phyloP scores from a whole-genome alignment of 1,140 invertebrate genomes.

The Pomacea maculata region DNA sequence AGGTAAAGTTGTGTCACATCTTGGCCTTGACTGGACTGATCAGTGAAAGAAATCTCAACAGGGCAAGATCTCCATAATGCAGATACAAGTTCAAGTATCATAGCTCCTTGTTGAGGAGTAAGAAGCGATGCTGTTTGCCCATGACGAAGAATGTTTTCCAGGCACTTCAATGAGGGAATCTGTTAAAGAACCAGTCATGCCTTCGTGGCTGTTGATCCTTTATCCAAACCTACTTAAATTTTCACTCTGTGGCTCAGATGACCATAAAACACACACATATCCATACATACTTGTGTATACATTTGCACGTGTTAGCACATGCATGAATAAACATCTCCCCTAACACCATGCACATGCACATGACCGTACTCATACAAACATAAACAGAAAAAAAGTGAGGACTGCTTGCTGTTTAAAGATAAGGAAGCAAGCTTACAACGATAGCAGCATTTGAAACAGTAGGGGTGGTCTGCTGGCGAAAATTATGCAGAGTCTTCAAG shows the following conservation, averaged over 20 bases:
- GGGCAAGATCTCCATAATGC: conserved; percentile 1
- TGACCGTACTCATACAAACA: no score
- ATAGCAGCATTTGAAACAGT: background rate
- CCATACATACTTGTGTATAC: no score
- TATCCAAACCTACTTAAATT: no score
- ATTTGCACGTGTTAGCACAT: no score
- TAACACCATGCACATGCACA: no score
- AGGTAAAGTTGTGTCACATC: background rate
- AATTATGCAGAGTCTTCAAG: background rate
- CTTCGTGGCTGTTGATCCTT: no score
- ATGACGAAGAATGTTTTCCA: background rate
- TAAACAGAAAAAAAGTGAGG: no score
- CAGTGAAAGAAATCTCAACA: background rate
- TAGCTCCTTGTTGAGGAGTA: conserved; percentile 10
- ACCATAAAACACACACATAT: no score
- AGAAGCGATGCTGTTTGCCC: background rate
- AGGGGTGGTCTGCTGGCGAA: background rate
- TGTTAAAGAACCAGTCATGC: background rate
- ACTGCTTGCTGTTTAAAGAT: no score
- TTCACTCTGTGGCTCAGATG: no score
- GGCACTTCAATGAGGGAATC: conserved; percentile 10
- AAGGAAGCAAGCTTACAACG: no score
- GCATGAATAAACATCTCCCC: no score
- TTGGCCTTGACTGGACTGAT: background rate
- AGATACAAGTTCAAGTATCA: conserved; percentile 4